These are phyloP conservation scores for Boloria selene DNA, from an alignment of 2,888 invertebrate genomes.

Conservation along the genomic window DNA sequence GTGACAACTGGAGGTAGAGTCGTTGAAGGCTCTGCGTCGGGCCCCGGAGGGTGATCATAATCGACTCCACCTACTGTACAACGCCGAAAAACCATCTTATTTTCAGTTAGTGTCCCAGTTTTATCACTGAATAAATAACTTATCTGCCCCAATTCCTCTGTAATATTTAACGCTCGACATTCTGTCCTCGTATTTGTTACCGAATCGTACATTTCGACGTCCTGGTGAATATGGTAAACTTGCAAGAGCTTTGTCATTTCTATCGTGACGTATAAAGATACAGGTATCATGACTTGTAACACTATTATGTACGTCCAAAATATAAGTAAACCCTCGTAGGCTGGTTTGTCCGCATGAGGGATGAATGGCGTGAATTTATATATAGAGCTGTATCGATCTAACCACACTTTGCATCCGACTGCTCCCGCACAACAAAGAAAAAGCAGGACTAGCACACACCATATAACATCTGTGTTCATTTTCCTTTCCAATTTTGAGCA, in stretches of 20 bases:
- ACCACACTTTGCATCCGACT: constrained; percentile 94
- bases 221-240: constrained; percentile 96
- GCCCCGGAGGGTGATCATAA: constrained; percentile 91
- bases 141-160: constrained; percentile 97
- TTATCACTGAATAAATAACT: constrained; percentile 97
- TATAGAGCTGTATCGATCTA: constrained; percentile 80
- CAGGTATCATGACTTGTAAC: constrained; percentile 97
- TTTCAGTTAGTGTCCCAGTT: constrained; percentile 98
- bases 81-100: constrained; percentile 97
- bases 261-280: constrained; percentile 97
- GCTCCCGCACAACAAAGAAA: constrained; percentile 95
- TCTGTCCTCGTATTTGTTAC: constrained; percentile 88
- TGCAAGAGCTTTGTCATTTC: constrained; percentile 98
- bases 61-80: constrained; percentile 95
- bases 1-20: constrained; percentile 76
- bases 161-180: constrained; percentile 97
- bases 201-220: constrained; percentile 92
- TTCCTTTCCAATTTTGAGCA: constrained; percentile 94
- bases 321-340: constrained; percentile 90
- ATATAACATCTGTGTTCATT: constrained; percentile 98
- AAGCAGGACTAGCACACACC: constrained; percentile 96
- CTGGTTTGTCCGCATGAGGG: constrained; percentile 82
- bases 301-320: constrained; percentile 98
- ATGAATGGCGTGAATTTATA: constrained; percentile 86
- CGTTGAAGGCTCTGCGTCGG: constrained; percentile 84